Evolutionary conservation across 2,888 invertebrate genomes (phyloP).

Genomic region (Brachypalpus laphriformis): DNA sequence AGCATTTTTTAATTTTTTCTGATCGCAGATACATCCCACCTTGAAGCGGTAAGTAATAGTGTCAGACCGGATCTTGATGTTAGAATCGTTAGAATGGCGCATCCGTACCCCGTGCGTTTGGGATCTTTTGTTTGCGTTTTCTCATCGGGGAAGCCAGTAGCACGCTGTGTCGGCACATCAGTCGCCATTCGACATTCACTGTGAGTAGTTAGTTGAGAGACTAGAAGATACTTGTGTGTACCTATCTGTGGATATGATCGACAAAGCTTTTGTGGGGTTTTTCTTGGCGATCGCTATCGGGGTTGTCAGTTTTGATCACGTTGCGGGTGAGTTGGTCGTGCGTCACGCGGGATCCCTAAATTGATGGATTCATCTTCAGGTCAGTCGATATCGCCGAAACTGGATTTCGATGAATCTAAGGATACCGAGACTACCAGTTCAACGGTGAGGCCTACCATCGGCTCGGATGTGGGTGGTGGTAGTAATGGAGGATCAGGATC

Average conservation of each 20-base stretch:
- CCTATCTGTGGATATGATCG: conserved; percentile 52
- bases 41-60: conserved; percentile 67
- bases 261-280: conserved; percentile 33
- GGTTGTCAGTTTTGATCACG: conserved; percentile 32
- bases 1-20: not conserved
- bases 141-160: conserved; percentile 29
- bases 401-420: conserved; percentile 81
- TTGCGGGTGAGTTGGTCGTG: conserved; percentile 51
- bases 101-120: conserved; percentile 58
- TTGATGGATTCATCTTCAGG: conserved; percentile 75
- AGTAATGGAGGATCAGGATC: conserved; percentile 51
- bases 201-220: conserved; percentile 30
- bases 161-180: conserved; percentile 33
- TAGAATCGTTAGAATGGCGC: conserved; percentile 61
- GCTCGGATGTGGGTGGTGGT: conserved; percentile 74
- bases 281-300: conserved; percentile 40
- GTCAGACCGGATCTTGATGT: conserved; percentile 70
- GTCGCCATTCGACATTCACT: conserved; percentile 51
- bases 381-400: conserved; percentile 81
- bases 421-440: conserved; percentile 76
- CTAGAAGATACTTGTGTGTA: conserved; percentile 16
- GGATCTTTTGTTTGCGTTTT: conserved; percentile 47
- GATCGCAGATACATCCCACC: conserved; percentile 65
- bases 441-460: conserved; percentile 76
- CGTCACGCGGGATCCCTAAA: conserved; percentile 73